Evolutionary conservation across 2,888 invertebrate species (phyloP).

Genomic region (Drosophila mulleri): DNA sequence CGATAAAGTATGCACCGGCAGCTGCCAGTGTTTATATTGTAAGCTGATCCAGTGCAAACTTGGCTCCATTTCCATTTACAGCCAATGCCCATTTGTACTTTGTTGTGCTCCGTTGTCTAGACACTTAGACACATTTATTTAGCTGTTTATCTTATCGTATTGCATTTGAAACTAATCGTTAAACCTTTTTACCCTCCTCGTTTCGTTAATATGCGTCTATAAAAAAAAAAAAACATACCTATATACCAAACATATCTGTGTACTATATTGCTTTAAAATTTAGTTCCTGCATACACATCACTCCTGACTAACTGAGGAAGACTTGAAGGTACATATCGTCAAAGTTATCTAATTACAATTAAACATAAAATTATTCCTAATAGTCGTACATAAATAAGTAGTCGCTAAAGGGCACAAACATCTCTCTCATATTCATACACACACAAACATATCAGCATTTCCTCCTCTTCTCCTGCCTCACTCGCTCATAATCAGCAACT

Average conservation of each 20-base stretch:
- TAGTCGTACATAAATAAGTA: constrained; percentile 32
- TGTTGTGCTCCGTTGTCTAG: constrained; percentile 40
- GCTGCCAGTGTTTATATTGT: constrained; percentile 30
- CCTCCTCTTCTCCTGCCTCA: constrained; percentile 8
- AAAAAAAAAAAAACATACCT: constrained; percentile 19
- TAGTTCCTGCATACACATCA: constrained; percentile 73
- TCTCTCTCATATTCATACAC: constrained; percentile 13
- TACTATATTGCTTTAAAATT: constrained; percentile 54
- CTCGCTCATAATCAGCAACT: constrained; percentile 14
- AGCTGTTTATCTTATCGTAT: constrained; percentile 57
- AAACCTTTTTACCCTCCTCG: constrained; percentile 54
- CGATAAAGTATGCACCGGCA: constrained; percentile 37
- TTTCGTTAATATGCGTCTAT: constrained; percentile 49
- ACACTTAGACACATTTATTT: constrained; percentile 26
- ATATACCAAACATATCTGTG: constrained; percentile 47
- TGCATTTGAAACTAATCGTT: constrained; percentile 65
- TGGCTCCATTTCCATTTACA: constrained; percentile 32
- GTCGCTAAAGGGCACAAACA: constrained; percentile 55
- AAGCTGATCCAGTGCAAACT: constrained; percentile 29
- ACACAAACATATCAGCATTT: constrained; percentile 1
- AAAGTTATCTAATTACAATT: constrained; percentile 48
- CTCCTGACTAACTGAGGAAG: constrained; percentile 84
- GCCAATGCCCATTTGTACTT: constrained; percentile 32
- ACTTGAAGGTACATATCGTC: constrained; percentile 82
- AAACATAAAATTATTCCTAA: constrained; percentile 47